These are phyloP conservation scores for Metellina segmentata DNA, from an alignment of 2,888 invertebrate genomes.

Conservation along the genomic window DNA sequence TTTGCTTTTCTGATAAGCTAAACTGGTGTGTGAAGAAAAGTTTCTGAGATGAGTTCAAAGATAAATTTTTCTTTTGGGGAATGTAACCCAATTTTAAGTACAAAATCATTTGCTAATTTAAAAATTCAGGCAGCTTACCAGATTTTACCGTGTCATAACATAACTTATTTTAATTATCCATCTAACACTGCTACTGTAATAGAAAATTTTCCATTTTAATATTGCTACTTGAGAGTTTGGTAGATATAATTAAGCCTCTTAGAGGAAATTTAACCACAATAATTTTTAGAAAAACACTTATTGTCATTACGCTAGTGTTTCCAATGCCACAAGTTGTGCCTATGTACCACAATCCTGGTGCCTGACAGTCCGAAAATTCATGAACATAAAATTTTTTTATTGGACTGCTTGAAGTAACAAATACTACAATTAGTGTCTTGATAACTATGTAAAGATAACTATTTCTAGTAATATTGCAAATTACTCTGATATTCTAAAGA, in stretches of 20 bases:
- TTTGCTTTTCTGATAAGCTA: no score
- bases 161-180: neutral
- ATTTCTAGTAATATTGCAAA: neutral
- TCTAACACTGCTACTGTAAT: neutral
- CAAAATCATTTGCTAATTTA: no score
- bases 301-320: neutral
- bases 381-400: constrained; percentile 7
- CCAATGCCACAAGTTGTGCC: constrained; percentile 68
- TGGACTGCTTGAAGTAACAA: constrained; percentile 36
- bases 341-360: constrained; percentile 57
- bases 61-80: no score
- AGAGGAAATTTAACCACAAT: neutral
- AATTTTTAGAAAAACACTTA: neutral
- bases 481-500: neutral
- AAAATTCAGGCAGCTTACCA: no score
- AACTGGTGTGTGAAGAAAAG: no score
- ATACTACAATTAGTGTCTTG: neutral
- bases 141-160: neutral
- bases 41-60: no score
- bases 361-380: constrained; percentile 53
- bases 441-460: neutral
- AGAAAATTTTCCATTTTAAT: neutral
- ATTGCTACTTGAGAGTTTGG: neutral
- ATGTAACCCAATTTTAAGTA: no score
- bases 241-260: neutral